Conservation (phyloP, 2,113 vertebrate genomes). For the Chloebia gouldiae region DNA sequence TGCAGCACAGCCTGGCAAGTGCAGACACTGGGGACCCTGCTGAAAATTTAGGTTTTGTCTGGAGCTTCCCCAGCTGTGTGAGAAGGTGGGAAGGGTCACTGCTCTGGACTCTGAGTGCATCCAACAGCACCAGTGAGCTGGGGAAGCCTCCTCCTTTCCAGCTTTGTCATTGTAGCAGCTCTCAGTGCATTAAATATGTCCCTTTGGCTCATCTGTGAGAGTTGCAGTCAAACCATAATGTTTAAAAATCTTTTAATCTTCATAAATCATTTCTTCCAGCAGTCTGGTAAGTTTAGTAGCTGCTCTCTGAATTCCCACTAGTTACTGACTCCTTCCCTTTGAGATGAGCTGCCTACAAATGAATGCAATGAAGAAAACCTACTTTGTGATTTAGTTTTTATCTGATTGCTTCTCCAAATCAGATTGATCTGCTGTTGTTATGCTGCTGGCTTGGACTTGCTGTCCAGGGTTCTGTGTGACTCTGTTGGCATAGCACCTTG, state of each 20-base stretch:
- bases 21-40: not conserved
- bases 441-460: not conserved
- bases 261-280: slow-evolving; percentile 57
- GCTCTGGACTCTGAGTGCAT: accelerated
- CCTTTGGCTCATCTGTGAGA: slow-evolving; percentile 17
- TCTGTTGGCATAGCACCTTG: not conserved
- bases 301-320: slow-evolving; percentile 18
- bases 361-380: slow-evolving; percentile 32
- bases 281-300: slow-evolving; percentile 8
- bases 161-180: not conserved
- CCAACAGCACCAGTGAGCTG: not conserved
- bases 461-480: not conserved
- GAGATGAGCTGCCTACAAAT: slow-evolving; percentile 22
- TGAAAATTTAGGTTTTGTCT: not conserved
- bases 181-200: not conserved
- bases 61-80: not conserved
- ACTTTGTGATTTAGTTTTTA: slow-evolving; percentile 15
- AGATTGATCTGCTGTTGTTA: not conserved
- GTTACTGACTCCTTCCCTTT: not conserved
- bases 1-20: not conserved
- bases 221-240: not conserved
- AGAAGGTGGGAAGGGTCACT: accelerated
- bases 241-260: slow-evolving; percentile 50
- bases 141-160: not conserved
- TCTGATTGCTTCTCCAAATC: slow-evolving; percentile 22